Evolutionary conservation across 2,888 invertebrate genomes (phyloP).

Genomic region (Malacosoma neustria): DNA sequence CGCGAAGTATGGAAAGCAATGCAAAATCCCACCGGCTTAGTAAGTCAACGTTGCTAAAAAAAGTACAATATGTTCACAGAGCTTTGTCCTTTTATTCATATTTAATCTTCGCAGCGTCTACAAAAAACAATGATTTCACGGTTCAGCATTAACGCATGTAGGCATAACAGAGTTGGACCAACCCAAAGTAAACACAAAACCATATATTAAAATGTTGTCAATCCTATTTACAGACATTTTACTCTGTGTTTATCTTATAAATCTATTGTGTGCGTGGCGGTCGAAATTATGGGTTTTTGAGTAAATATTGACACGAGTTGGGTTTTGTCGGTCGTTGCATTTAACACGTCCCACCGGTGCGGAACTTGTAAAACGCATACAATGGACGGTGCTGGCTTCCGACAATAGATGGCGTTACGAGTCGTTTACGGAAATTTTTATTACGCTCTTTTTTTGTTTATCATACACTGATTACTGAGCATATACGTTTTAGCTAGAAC

Average conservation of each 20-base stretch:
- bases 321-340: conserved; percentile 61
- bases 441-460: too few species aligned
- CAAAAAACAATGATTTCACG: conserved; percentile 74
- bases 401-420: conserved; percentile 45
- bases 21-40: conserved; percentile 54
- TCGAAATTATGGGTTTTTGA: conserved; percentile 70
- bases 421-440: too few species aligned
- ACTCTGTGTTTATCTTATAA: conserved; percentile 72
- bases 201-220: conserved; percentile 74
- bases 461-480: too few species aligned
- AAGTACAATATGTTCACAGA: conserved; percentile 51
- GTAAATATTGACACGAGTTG: conserved; percentile 64
- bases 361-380: conserved; percentile 24
- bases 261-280: conserved; percentile 71
- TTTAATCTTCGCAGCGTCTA: conserved; percentile 62
- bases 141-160: conserved; percentile 71
- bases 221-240: conserved; percentile 73
- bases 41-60: conserved; percentile 48
- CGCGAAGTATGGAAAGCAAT: conserved; percentile 37
- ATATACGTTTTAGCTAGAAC: too few species aligned
- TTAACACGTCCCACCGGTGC: conserved; percentile 65
- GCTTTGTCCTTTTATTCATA: conserved; percentile 69
- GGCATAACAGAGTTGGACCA: conserved; percentile 64
- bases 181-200: conserved; percentile 63
- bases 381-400: conserved; percentile 3